phyloP scores from a whole-genome alignment of 1,140 invertebrate species.

The Ruditapes philippinarum region DNA sequence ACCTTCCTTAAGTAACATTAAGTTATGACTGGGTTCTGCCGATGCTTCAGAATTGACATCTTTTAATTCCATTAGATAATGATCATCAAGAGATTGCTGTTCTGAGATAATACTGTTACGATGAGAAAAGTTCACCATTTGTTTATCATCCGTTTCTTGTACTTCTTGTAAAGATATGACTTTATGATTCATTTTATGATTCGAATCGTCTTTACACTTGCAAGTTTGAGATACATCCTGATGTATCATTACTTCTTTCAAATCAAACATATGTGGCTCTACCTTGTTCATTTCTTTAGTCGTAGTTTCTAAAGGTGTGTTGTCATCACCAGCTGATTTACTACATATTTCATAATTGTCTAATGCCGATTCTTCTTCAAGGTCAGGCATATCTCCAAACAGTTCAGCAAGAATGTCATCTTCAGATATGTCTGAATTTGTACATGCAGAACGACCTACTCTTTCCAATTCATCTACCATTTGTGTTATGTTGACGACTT shows the following conservation, averaged over 20 bases:
- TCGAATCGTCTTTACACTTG: no score
- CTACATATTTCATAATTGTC: background rate
- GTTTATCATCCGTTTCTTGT: background rate
- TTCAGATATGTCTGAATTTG: background rate
- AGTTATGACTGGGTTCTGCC: background rate
- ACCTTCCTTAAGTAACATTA: background rate
- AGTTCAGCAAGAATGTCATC: background rate
- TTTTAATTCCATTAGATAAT: background rate
- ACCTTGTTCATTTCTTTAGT: no score
- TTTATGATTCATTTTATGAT: no score
- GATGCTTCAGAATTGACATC: background rate
- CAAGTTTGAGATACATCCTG: no score
- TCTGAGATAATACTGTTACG: background rate
- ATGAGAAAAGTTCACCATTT: background rate
- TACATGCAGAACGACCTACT: background rate
- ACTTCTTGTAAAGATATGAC: no score
- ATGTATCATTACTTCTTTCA: no score
- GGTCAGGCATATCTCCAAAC: background rate
- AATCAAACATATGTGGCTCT: no score
- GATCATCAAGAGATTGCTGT: no score
- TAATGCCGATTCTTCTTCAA: background rate
- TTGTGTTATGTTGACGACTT: constrained; percentile 28
- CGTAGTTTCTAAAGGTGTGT: no score
- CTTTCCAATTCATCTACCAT: background rate
- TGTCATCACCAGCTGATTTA: background rate